Percentiles rank a stretch among this genome's conserved stretches.
phyloP scores from a whole-genome alignment of 2,888 invertebrate genomes.

The Cryptocephalus moraei region DNA sequence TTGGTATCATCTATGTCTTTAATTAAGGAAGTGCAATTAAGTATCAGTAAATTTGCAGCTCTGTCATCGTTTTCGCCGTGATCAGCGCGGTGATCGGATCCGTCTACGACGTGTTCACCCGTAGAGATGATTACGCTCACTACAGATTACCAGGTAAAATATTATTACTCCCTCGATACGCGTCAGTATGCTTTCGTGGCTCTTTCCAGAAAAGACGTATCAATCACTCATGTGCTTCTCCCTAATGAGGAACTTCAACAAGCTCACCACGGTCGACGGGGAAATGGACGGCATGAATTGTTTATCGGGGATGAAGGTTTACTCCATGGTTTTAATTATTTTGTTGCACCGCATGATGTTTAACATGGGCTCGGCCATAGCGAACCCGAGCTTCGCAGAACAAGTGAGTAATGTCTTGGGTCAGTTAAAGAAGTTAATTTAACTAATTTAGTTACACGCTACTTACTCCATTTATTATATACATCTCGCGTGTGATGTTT shows the following conservation, averaged over 20 bases:
- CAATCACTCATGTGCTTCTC: slow-evolving; percentile 17
- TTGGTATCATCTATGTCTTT: too few species aligned
- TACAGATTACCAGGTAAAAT: slow-evolving; percentile 6
- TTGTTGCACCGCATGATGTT: slow-evolving; percentile 30
- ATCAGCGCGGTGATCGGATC: slow-evolving; percentile 5
- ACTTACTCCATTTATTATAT: too few species aligned
- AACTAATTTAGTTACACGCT: too few species aligned
- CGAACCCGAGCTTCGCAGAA: slow-evolving; percentile 27
- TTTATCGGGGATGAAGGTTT: slow-evolving; percentile 27
- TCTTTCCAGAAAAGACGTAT: too few species aligned
- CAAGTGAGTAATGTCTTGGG: slow-evolving; percentile 14
- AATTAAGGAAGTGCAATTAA: background rate
- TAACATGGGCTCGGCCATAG: slow-evolving; percentile 25
- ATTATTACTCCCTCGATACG: background rate
- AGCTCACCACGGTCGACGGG: slow-evolving; percentile 17
- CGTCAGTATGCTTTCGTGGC: background rate
- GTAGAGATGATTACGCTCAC: slow-evolving; percentile 10
- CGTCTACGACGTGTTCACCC: slow-evolving; percentile 13
- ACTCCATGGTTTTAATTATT: slow-evolving; percentile 27
- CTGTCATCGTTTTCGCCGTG: background rate
- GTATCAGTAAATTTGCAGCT: background rate
- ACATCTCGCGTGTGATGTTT: too few species aligned
- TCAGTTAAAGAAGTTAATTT: too few species aligned
- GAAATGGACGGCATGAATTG: slow-evolving; percentile 24
- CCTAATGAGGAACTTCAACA: slow-evolving; percentile 22